phyloP scores from a whole-genome alignment of 2,888 invertebrate genomes.

The Linyphia triangularis region DNA sequence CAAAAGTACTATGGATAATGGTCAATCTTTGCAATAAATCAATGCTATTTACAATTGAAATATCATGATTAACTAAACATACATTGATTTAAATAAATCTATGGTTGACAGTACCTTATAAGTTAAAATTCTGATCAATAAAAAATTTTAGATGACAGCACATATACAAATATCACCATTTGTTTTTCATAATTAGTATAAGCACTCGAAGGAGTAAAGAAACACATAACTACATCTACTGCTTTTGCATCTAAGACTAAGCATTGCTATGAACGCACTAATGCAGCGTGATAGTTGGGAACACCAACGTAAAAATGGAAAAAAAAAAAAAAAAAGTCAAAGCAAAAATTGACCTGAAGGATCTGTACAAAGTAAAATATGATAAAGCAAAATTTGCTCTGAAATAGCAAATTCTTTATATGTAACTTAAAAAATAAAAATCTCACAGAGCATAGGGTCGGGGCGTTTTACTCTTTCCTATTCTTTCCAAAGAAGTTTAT shows the following conservation, averaged over 20 bases:
- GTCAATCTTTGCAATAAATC: too few relatives aligned
- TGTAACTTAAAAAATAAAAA: not conserved
- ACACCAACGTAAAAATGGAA: slow-evolving; percentile 25
- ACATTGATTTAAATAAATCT: too few relatives aligned
- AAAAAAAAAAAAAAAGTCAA: not conserved
- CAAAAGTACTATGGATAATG: too few relatives aligned
- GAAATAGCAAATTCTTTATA: slow-evolving; percentile 16
- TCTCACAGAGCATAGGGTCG: slow-evolving; percentile 19
- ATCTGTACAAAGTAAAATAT: not conserved
- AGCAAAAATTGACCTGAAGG: slow-evolving; percentile 2
- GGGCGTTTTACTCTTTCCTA: too few relatives aligned
- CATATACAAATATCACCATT: slow-evolving; percentile 14
- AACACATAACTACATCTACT: not conserved
- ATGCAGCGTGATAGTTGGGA: slow-evolving; percentile 60
- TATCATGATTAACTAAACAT: too few relatives aligned
- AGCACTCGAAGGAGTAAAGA: not conserved
- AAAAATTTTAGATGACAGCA: too few relatives aligned
- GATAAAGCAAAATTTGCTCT: slow-evolving; percentile 8
- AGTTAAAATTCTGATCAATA: too few relatives aligned
- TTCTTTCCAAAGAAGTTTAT: too few relatives aligned
- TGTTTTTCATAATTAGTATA: not conserved
- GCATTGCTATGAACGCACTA: slow-evolving; percentile 67
- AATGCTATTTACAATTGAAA: too few relatives aligned
- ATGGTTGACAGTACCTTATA: too few relatives aligned
- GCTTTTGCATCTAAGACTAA: slow-evolving; percentile 31